Base-by-base conservation (phyloP, 1,140 invertebrate species). In the Chlorops oryzae region DNA sequence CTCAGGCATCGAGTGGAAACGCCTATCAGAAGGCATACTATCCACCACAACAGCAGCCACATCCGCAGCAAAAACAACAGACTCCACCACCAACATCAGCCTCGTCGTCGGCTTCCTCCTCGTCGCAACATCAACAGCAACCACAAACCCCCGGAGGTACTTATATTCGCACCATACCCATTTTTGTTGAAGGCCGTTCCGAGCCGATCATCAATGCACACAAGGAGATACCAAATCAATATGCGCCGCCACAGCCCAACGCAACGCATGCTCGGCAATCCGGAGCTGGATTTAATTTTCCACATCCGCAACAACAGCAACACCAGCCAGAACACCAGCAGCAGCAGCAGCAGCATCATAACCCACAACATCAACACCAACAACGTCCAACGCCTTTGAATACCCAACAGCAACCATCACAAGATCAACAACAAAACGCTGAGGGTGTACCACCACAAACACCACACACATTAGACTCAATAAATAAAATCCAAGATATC, bases 111-210 rank as follows among this genome's bases (percentile, higher is more conserved):
- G 38, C 40, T 12, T 7, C 24, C 5, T 25, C n/a, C 13, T 35
- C 52, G 47, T 22, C 41, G 13, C 25, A 39, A 28, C 55, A 53
- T 25, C 64, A 67, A 54, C 62, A 76, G 62, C 63, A 59, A 23
- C 48, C 69, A 46, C 54, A 70, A 57, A 54, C 65, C 10, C 68
- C 73, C 3, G 65, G 65, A 35, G 59, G 60, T 20, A 59, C 51
- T 40, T 65, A 54, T 47, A 83, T 91, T 13, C 78, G 88, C 56
- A 86, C 89, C 61, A 92, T 93, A 67, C 89, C 89, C 3, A 92
- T 92, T 34, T 87, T 88, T 56, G 86, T 92, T 0, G 89, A 92
- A 71, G 87, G 88, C 18, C 74, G 88, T 28, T 84, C 88, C 57
- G 80, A 84, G 56, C 85, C 85, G 2, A 79, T 88, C 3, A 75